Conservation (phyloP, 2,113 vertebrate species). For the Pelmatolapia mariae region DNA sequence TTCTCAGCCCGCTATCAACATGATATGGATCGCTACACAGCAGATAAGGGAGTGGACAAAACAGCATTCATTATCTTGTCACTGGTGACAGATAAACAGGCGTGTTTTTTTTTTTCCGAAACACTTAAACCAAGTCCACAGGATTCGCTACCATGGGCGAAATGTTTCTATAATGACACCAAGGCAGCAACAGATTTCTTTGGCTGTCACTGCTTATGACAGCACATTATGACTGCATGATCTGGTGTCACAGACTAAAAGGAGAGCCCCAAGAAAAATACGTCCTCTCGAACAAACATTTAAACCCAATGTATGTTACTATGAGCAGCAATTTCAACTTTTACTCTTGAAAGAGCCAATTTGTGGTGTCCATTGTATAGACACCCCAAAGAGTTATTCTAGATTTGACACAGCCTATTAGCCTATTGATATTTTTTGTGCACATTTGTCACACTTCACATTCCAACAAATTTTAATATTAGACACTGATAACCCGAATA, state of each 20-base stretch:
- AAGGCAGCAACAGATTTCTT: not conserved
- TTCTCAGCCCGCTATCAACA: constrained; percentile 44
- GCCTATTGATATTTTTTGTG: not conserved
- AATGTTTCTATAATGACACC: not conserved
- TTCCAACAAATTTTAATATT: not conserved
- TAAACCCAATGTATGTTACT: not conserved
- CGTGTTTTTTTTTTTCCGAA: constrained; percentile 27
- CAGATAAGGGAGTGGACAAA: constrained; percentile 55
- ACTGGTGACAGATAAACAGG: constrained; percentile 64
- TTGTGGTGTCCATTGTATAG: not conserved
- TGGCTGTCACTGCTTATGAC: not conserved
- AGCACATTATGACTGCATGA: not conserved
- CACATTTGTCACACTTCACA: not conserved
- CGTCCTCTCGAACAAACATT: not conserved
- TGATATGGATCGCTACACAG: constrained; percentile 53
- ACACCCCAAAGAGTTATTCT: not conserved
- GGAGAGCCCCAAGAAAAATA: not conserved
- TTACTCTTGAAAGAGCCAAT: not conserved
- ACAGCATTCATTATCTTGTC: constrained; percentile 65
- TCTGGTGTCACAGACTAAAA: not conserved
- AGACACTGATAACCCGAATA: not conserved
- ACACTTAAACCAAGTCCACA: constrained; percentile 16
- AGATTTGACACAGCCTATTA: not conserved
- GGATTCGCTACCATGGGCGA: not conserved
- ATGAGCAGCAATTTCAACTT: not conserved